Base-by-base conservation (phyloP, 1,140 invertebrate species). In the Temnothorax nylanderi region DNA sequence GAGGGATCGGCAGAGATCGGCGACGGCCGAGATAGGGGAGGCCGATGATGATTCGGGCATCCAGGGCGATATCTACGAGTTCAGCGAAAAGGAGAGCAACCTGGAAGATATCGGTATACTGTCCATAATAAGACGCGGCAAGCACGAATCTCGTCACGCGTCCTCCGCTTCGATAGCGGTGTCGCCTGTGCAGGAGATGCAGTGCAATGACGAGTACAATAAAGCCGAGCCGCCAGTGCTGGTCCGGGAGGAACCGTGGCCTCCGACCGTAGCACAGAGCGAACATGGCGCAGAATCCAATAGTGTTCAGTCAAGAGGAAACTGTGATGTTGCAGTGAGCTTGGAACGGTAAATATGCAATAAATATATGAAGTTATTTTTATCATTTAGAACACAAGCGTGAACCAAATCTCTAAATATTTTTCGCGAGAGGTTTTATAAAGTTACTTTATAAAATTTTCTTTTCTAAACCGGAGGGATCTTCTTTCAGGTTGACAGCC, bases 1-100 rank as follows among this genome's bases (percentile, higher is more conserved):
- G 64, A 94, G 92, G 72, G 94, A 94, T 62, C 89, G 92, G 34
- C 93, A 93, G 26, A 91, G 90, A 81, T 85, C 90, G 18, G 69
- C 89, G 0, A 77, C 90, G 1, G 82, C 86, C 2, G 92, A 92
- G 16, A 94, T 94, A 41, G 93, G 93, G 0, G 92, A 92, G 51
- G 94, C 93, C 16, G 95, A 95, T 21, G 95, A 95, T 49, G 95
- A 95, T 90, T 95, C 94, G 0, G 95, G 95, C 0, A 95, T 95
- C 69, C 95, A 95, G 78, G 95, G 94, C 13, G 95, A 95, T 80
- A 95, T 95, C 78, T 95, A 95, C 65, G 95, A 95, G 56, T 95
- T 95, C 77, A 95, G 89, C 69, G 95, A 95, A 72, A 94, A 94
- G 56, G 94, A 95, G 21, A 95, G 94, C 74, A 95, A 95, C 60